Conservation (phyloP, 2,797 vertebrate species). For the Cossypha caffra region DNA sequence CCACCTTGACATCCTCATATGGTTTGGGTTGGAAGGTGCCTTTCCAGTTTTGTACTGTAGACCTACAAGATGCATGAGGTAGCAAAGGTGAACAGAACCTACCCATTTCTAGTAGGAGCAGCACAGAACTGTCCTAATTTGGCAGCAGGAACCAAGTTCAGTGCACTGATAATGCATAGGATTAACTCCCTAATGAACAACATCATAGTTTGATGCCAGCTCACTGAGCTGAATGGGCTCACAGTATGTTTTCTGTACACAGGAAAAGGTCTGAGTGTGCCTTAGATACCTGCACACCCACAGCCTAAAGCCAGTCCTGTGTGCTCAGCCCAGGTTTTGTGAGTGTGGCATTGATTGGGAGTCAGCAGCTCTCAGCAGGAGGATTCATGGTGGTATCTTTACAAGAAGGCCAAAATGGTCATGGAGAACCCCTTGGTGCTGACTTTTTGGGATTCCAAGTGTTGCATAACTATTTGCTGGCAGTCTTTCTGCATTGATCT, state of each 20-base stretch:
- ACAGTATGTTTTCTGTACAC: not conserved
- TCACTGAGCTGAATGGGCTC: not conserved
- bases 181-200: not conserved
- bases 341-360: not conserved
- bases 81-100: not conserved
- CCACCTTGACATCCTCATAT: not conserved
- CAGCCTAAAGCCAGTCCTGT: not conserved
- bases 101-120: not conserved
- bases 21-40: not conserved
- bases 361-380: not conserved
- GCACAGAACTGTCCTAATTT: not conserved
- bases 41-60: not conserved
- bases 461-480: not conserved
- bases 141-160: not conserved
- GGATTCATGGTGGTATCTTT: not conserved
- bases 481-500: not conserved
- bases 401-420: not conserved
- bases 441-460: not conserved
- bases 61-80: not conserved
- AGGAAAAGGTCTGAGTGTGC: not conserved
- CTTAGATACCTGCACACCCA: not conserved
- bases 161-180: not conserved
- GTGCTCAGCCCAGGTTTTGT: fast-evolving
- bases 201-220: not conserved
- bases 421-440: not conserved